Percentiles rank a stretch among this genome's conserved stretches.
phyloP scores from a whole-genome alignment of 2,888 invertebrate species.

The Drosophila paucipuncta region DNA sequence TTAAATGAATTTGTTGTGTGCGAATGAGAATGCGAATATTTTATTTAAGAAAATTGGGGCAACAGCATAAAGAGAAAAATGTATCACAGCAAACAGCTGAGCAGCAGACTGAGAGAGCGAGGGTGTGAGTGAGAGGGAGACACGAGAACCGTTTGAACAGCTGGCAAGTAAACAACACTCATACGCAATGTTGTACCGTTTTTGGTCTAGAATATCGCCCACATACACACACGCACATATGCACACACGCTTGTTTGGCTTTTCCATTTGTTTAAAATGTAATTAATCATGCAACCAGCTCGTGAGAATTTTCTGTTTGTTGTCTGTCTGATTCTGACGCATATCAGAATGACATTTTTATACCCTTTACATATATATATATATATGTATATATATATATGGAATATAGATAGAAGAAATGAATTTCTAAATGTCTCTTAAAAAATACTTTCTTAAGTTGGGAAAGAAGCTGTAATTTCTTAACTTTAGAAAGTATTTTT shows the following conservation, averaged over 20 bases:
- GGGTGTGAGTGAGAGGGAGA: background rate
- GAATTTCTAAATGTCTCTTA: background rate
- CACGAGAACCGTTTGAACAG: conserved; percentile 24
- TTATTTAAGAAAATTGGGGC: conserved; percentile 43
- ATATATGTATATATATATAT: background rate
- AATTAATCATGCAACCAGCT: conserved; percentile 55
- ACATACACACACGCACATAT: conserved; percentile 43
- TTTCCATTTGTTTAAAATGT: conserved; percentile 57
- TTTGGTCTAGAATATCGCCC: conserved; percentile 44
- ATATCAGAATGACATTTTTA: conserved; percentile 30
- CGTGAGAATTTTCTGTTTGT: conserved; percentile 45
- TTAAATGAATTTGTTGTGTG: conserved; percentile 37
- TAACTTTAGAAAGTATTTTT: background rate
- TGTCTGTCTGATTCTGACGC: conserved; percentile 49
- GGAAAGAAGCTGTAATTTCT: background rate
- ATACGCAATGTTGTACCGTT: conserved; percentile 67
- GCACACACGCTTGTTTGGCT: background rate
- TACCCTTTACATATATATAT: background rate
- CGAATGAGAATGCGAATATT: conserved; percentile 33
- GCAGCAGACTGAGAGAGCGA: conserved; percentile 1
- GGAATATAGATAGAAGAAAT: background rate
- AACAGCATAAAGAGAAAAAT: conserved; percentile 40
- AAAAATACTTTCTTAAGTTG: background rate
- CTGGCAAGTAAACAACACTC: conserved; percentile 53
- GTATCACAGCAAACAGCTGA: conserved; percentile 74